Percentiles rank a stretch among this genome's conserved stretches.
Conservation (phyloP, 1,140 invertebrate genomes). For the Plodia interpunctella region DNA sequence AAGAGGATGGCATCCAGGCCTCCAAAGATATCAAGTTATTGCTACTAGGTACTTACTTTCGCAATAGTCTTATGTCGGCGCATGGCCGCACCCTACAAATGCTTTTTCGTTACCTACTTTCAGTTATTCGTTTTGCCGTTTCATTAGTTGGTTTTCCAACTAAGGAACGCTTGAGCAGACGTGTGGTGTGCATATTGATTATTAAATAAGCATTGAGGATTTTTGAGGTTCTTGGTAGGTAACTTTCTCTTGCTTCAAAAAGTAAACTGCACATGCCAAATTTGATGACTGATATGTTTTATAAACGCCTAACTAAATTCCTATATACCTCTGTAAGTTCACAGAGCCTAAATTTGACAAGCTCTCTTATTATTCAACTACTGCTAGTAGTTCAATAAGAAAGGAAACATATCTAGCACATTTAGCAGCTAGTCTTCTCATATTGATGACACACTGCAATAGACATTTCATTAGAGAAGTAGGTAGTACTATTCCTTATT, state of each 20-base stretch:
- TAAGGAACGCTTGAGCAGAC: neutral
- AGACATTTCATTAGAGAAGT: too few relatives aligned
- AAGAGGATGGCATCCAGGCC: constrained; percentile 98
- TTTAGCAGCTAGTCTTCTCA: too few relatives aligned
- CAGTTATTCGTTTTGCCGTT: neutral
- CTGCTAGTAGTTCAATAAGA: too few relatives aligned
- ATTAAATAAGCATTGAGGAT: constrained; percentile 1
- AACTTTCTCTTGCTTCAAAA: neutral
- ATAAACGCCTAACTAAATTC: too few relatives aligned
- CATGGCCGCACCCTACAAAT: constrained; percentile 55
- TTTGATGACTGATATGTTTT: too few relatives aligned
- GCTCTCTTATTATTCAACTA: too few relatives aligned
- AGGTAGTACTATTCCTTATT: too few relatives aligned
- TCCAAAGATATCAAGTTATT: constrained; percentile 99
- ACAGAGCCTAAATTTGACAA: too few relatives aligned
- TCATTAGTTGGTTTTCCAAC: neutral
- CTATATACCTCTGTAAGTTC: too few relatives aligned
- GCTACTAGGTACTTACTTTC: constrained; percentile 87
- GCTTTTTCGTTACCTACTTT: constrained; percentile 2
- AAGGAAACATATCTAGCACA: too few relatives aligned
- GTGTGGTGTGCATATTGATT: neutral
- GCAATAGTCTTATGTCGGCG: constrained; percentile 39
- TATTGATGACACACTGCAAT: too few relatives aligned
- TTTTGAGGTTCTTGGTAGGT: neutral
- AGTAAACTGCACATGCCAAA: too few relatives aligned